phyloP scores from a whole-genome alignment of 1,140 invertebrate genomes.

The Lordiphosa collinella region DNA sequence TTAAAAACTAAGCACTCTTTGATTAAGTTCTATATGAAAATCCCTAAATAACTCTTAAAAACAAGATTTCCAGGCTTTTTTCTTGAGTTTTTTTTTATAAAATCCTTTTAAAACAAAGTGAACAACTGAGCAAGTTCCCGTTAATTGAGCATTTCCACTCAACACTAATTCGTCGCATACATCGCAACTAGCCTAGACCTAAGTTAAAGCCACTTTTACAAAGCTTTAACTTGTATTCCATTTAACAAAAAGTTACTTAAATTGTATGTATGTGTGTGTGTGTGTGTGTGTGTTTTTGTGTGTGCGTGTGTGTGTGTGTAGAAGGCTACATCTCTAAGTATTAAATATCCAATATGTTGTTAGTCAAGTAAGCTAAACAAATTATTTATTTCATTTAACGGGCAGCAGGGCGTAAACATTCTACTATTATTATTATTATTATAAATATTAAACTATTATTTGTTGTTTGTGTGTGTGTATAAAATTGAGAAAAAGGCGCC shows the following conservation, averaged over 20 bases:
- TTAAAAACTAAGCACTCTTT: no score
- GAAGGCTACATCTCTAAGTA: conserved; percentile 68
- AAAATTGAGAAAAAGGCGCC: conserved; percentile 20
- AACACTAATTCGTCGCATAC: conserved; percentile 5
- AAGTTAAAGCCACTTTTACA: conserved; percentile 46
- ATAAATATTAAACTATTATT: conserved; percentile 15
- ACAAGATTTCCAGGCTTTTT: no score
- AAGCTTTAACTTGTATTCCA: conserved; percentile 62
- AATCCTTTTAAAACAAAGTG: no score
- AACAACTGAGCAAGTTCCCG: no score
- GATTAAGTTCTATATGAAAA: no score
- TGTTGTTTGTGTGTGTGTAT: conserved; percentile 16
- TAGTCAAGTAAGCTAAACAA: conserved; percentile 57
- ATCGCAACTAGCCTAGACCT: conserved; percentile 11
- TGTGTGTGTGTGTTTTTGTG: neutral
- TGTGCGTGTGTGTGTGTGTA: conserved; percentile 8
- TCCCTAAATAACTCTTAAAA: no score
- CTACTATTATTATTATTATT: conserved; percentile 23
- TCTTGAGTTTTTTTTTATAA: neutral
- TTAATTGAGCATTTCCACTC: no score
- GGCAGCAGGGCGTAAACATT: conserved; percentile 15
- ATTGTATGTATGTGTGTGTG: conserved; percentile 4
- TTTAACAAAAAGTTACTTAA: conserved; percentile 26
- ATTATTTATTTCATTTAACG: conserved; percentile 60
- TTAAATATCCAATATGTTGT: conserved; percentile 75